These are phyloP conservation scores for Capitulum mitella DNA, from an alignment of 2,888 invertebrate genomes.

Conservation along the genomic window DNA sequence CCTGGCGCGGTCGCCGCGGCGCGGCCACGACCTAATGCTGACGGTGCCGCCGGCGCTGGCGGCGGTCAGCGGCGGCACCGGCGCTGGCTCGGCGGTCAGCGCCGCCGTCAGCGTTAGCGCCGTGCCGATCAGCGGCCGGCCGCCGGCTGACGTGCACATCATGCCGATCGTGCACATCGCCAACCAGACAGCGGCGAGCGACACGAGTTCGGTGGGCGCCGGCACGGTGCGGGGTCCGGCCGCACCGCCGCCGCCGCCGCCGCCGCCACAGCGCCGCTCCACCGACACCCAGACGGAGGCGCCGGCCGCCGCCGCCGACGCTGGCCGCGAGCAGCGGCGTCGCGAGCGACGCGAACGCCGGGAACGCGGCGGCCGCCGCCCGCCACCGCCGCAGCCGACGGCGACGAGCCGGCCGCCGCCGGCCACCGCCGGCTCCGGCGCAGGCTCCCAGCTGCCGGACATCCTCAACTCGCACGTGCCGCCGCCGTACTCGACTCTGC, in stretches of 20 bases:
- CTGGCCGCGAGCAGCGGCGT: neutral
- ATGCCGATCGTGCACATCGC: constrained; percentile 16
- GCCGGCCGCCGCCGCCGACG: neutral
- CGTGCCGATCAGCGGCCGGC: neutral
- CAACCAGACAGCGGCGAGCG: constrained; percentile 12
- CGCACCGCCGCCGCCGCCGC: neutral
- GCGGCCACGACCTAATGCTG: neutral
- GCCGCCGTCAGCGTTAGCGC: constrained; percentile 6
- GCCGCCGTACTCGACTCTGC: constrained; percentile 13
- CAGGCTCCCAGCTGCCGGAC: neutral
- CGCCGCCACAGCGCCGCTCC: neutral
- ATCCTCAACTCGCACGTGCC: constrained; percentile 10
- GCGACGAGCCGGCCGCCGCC: neutral
- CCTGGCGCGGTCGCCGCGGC: neutral
- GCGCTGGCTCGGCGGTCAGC: neutral
- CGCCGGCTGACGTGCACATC: neutral
- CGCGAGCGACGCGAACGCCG: neutral
- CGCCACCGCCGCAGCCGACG: neutral
- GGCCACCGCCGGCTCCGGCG: neutral
- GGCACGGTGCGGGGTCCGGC: constrained; percentile 1
- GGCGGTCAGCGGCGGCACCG: neutral
- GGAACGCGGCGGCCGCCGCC: neutral
- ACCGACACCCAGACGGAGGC: constrained; percentile 8
- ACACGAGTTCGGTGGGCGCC: neutral
- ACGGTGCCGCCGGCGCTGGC: neutral